phyloP scores from a whole-genome alignment of 92 coral and sea anemone genomes.

The Epizoanthus stellaris region DNA sequence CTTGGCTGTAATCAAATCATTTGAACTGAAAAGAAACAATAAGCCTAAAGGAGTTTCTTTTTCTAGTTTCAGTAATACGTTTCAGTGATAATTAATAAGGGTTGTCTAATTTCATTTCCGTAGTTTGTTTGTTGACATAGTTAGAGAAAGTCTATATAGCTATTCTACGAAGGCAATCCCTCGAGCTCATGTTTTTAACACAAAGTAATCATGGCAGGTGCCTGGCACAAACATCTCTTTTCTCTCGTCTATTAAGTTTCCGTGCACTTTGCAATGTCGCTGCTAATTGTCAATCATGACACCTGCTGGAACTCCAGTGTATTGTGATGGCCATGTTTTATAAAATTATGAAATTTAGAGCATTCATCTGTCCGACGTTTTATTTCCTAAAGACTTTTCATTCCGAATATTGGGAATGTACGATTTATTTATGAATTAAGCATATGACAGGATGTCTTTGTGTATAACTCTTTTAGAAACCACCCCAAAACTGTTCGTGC shows the following conservation, averaged over 20 bases:
- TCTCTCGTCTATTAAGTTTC: not conserved
- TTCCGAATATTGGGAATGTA: not conserved
- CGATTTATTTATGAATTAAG: not conserved
- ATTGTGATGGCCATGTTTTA: not conserved
- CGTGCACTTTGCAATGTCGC: not conserved
- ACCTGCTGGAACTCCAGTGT: not conserved
- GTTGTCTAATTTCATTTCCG: slow-evolving; percentile 14
- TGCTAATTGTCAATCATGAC: slow-evolving; percentile 12
- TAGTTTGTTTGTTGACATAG: slow-evolving; percentile 1
- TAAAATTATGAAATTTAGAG: not conserved
- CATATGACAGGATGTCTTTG: not conserved
- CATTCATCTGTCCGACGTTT: not conserved
- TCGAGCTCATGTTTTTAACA: not conserved
- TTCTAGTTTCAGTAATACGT: not conserved
- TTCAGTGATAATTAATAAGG: not conserved
- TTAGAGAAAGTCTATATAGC: not conserved
- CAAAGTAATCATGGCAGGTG: not conserved
- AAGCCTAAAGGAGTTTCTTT: not conserved
- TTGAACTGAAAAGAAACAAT: not conserved
- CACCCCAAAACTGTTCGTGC: not conserved
- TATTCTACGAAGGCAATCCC: no score
- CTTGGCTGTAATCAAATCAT: no score
- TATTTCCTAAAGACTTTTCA: not conserved
- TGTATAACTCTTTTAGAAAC: not conserved
- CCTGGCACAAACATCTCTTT: not conserved